Percentiles rank a stretch among this genome's conserved stretches.
Conservation (phyloP, 2,797 vertebrate genomes). For the Enteromius afrohamiltoni region DNA sequence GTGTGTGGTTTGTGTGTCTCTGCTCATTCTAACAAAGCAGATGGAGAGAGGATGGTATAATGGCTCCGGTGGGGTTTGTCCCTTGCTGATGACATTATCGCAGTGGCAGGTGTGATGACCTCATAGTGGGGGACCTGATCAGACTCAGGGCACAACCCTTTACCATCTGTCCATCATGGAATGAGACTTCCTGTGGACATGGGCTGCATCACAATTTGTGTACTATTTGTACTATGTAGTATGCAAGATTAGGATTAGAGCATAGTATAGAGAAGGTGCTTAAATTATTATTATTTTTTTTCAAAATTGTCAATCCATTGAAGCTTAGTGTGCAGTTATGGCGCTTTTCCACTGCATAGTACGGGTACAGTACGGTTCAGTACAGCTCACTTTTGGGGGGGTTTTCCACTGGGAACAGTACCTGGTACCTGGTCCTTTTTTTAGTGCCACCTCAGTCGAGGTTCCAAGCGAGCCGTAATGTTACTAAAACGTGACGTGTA, state of each 20-base stretch:
- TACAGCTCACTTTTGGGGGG: too few species aligned
- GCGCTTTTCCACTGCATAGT: too few species aligned
- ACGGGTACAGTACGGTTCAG: too few species aligned
- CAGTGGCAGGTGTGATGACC: constrained; percentile 54
- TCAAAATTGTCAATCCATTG: neutral
- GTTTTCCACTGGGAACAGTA: too few species aligned
- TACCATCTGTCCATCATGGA: constrained; percentile 49
- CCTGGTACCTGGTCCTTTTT: too few species aligned
- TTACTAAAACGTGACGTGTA: too few species aligned
- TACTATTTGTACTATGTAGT: neutral
- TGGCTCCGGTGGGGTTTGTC: constrained; percentile 48
- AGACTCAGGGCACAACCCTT: constrained; percentile 43
- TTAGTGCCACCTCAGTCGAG: too few species aligned
- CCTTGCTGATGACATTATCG: constrained; percentile 53
- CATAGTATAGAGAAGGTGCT: neutral
- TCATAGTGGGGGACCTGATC: constrained; percentile 50
- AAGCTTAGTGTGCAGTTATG: neutral
- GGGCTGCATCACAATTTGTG: constrained; percentile 3
- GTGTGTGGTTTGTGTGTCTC: constrained; percentile 39
- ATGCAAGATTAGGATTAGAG: neutral
- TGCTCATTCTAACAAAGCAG: constrained; percentile 46
- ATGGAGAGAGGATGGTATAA: constrained; percentile 51
- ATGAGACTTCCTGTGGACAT: constrained; percentile 11
- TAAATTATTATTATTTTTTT: neutral
- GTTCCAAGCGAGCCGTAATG: too few species aligned